phyloP scores from a whole-genome alignment of 2,113 vertebrate genomes.

The Ursus arctos region DNA sequence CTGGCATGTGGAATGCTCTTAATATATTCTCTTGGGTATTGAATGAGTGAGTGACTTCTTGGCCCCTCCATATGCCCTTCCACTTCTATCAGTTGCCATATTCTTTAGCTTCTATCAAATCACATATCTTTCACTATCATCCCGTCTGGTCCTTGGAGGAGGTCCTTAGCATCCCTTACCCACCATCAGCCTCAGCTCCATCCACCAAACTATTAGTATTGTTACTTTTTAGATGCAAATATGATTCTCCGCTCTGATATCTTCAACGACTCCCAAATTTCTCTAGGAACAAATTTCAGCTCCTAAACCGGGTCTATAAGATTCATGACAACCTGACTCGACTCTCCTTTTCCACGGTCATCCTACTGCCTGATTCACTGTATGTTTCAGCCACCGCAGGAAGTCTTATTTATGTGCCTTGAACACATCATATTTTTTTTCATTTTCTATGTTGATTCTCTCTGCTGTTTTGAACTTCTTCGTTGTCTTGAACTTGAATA shows the following conservation, averaged over 20 bases:
- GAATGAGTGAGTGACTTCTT: conserved; percentile 31
- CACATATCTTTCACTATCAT: background rate
- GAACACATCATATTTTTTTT: background rate
- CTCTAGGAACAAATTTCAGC: background rate
- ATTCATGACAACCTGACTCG: background rate
- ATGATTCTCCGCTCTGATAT: background rate
- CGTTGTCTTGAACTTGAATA: background rate
- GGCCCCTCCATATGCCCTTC: background rate
- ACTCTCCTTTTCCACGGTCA: background rate
- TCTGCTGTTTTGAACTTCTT: background rate
- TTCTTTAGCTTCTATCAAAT: background rate
- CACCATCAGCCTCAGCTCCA: background rate
- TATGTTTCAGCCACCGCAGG: background rate
- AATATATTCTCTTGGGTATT: background rate
- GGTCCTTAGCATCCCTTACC: background rate
- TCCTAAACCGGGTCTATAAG: background rate
- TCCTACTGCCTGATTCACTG: background rate
- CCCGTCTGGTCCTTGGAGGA: background rate
- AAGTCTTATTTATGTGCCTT: background rate
- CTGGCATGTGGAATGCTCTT: background rate
- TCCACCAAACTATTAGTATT: background rate
- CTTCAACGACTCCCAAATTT: background rate
- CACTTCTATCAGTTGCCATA: background rate
- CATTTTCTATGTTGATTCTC: background rate
- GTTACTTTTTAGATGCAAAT: background rate